A percentile compares a stretch with the other conserved stretches of the same genome.
Evolutionary conservation across 1,140 invertebrate genomes (phyloP).

Genomic region (Zaprionus nigranus): DNA sequence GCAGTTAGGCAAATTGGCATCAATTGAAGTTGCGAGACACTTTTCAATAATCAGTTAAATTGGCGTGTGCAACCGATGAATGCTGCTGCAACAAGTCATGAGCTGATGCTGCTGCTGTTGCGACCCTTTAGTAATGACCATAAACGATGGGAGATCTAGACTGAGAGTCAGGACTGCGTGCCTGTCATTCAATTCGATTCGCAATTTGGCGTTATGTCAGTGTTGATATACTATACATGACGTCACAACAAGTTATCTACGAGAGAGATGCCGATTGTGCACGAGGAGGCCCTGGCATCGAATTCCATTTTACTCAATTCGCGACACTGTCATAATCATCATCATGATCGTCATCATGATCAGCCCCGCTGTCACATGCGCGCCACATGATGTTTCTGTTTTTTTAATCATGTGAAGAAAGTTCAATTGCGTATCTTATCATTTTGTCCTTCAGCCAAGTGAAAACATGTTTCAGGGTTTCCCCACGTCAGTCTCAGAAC

Average conservation of each 20-base stretch:
- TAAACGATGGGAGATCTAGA: constrained; percentile 47
- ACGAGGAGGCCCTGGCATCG: constrained; percentile 34
- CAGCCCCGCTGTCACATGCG: neutral
- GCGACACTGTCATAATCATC: constrained; percentile 8
- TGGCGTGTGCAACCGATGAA: constrained; percentile 12
- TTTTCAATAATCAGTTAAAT: constrained; percentile 15
- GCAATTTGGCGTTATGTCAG: neutral
- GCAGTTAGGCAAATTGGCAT: constrained; percentile 46
- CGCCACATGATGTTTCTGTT: constrained; percentile 49
- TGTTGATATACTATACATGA: constrained; percentile 7
- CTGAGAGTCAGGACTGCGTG: constrained; percentile 1
- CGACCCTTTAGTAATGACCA: constrained; percentile 44
- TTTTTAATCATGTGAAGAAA: constrained; percentile 67
- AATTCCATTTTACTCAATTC: constrained; percentile 51
- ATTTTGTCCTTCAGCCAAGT: constrained; percentile 67
- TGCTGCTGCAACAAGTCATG: neutral
- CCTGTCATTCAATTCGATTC: constrained; percentile 15
- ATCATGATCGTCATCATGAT: neutral
- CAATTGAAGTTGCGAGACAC: constrained; percentile 67
- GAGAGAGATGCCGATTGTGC: neutral
- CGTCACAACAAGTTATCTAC: constrained; percentile 16
- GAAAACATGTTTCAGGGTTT: neutral
- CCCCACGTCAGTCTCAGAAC: neutral
- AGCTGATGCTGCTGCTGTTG: no score
- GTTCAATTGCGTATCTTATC: constrained; percentile 78